Percentiles rank a stretch among this genome's conserved stretches.
These are phyloP conservation scores for Drosophila meridiana DNA, from an alignment of 2,888 invertebrate species.

Conservation along the genomic window DNA sequence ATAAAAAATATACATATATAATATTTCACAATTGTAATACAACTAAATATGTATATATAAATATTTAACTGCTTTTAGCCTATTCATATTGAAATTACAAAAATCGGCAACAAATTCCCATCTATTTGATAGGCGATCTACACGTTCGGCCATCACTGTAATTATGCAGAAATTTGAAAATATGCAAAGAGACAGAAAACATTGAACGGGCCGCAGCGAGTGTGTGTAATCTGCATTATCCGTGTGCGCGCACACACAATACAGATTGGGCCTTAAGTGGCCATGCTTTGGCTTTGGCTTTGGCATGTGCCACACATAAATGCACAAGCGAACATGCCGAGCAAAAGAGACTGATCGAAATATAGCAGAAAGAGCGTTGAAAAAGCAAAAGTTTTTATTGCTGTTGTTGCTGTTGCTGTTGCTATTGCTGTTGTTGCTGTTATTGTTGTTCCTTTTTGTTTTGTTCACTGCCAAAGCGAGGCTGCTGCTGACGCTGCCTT, in stretches of 20 bases:
- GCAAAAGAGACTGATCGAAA: slow-evolving; percentile 21
- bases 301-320: slow-evolving; percentile 55
- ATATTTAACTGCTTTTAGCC: not conserved
- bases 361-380: slow-evolving; percentile 29
- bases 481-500: slow-evolving; percentile 18
- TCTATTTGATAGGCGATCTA: not conserved
- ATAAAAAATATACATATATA: not conserved
- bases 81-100: not conserved
- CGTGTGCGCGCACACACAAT: slow-evolving; percentile 34
- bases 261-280: slow-evolving; percentile 61
- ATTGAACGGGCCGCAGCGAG: slow-evolving; percentile 4
- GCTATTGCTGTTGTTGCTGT: slow-evolving; percentile 2
- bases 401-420: slow-evolving; percentile 8
- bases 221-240: slow-evolving; percentile 58
- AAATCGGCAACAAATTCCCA: not conserved
- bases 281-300: slow-evolving; percentile 40
- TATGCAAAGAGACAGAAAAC: slow-evolving; percentile 20
- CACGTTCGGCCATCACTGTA: slow-evolving; percentile 4
- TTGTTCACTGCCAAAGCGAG: slow-evolving; percentile 26
- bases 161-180: slow-evolving; percentile 21
- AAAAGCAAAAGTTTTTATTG: slow-evolving; percentile 36
- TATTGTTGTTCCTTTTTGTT: slow-evolving; percentile 8
- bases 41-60: not conserved
- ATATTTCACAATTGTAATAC: not conserved
- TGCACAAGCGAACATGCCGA: slow-evolving; percentile 18